Conservation (phyloP, 2,113 vertebrate species). For the Trichomycterus rosablanca region DNA sequence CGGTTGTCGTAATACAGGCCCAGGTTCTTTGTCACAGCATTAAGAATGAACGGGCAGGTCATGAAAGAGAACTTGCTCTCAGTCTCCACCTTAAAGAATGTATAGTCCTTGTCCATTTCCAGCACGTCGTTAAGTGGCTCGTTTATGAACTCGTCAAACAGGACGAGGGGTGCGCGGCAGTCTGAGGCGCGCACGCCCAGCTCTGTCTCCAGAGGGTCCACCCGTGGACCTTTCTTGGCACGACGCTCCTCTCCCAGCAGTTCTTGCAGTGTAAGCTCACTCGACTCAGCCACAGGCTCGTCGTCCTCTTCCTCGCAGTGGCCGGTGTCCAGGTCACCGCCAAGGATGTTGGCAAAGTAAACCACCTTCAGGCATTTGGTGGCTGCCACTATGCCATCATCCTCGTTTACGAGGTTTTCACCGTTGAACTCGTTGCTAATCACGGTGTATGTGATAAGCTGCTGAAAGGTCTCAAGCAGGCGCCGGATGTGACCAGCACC, state of each 20-base stretch:
- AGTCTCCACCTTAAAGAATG: conserved; percentile 96
- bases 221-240: conserved; percentile 87
- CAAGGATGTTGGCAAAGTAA: conserved; percentile 93
- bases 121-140: conserved; percentile 95
- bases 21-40: conserved; percentile 91
- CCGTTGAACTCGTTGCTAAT: conserved; percentile 91
- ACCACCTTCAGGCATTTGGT: conserved; percentile 95
- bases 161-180: conserved; percentile 84
- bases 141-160: conserved; percentile 94
- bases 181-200: conserved; percentile 87
- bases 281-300: conserved; percentile 82
- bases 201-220: conserved; percentile 89
- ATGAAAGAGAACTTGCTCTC: conserved; percentile 99
- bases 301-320: conserved; percentile 95
- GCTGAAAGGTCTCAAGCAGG: conserved; percentile 98
- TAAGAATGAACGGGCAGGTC: conserved; percentile 96
- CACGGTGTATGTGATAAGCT: conserved; percentile 96
- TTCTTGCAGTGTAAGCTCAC: conserved; percentile 90
- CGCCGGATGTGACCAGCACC: conserved; percentile 81
- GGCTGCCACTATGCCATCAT: conserved; percentile 91
- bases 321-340: conserved; percentile 82
- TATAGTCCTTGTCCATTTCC: conserved; percentile 99
- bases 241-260: conserved; percentile 90
- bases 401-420: conserved; percentile 90
- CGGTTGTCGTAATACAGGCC: conserved; percentile 98